Percentiles rank a stretch among this genome's conserved stretches.
These are phyloP conservation scores for Phylloscopus trochilus DNA, from an alignment of 2,113 vertebrate species.

Conservation along the genomic window DNA sequence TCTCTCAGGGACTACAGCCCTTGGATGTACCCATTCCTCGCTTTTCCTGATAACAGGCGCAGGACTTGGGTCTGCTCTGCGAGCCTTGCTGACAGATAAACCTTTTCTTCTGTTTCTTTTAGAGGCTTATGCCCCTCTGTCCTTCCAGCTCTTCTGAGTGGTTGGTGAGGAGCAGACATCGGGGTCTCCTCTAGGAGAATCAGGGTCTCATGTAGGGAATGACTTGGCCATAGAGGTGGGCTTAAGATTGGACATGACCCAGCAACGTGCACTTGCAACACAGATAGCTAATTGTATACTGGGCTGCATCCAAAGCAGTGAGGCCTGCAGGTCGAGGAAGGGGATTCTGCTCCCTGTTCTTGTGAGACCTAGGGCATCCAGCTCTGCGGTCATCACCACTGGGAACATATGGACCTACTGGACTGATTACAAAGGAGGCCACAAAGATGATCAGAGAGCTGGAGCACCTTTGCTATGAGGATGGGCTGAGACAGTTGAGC, in stretches of 20 bases:
- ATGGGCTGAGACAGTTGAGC: accelerated
- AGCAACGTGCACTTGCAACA: accelerated
- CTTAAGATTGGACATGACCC: accelerated
- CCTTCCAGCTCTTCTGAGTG: neutral
- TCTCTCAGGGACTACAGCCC: accelerated
- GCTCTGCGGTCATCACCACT: neutral
- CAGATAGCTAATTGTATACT: accelerated
- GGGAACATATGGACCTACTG: accelerated
- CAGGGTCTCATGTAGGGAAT: neutral
- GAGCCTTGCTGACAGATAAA: too few species aligned
- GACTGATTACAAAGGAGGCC: neutral
- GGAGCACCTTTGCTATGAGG: accelerated
- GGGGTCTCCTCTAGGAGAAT: neutral
- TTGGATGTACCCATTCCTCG: accelerated
- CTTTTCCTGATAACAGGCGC: accelerated
- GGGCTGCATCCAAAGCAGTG: neutral
- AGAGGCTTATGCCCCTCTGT: neutral
- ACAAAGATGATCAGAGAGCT: accelerated
- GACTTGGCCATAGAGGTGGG: too few species aligned
- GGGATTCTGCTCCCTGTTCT: neutral
- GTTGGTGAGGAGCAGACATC: neutral
- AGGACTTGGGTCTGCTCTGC: neutral
- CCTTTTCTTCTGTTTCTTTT: neutral
- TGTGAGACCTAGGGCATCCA: neutral
- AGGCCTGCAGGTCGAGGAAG: accelerated